Evolutionary conservation across 2,797 vertebrate species (phyloP), one percentile per base, ranked within the genome.

Genomic region (Bryconaethiops microstoma): DNA sequence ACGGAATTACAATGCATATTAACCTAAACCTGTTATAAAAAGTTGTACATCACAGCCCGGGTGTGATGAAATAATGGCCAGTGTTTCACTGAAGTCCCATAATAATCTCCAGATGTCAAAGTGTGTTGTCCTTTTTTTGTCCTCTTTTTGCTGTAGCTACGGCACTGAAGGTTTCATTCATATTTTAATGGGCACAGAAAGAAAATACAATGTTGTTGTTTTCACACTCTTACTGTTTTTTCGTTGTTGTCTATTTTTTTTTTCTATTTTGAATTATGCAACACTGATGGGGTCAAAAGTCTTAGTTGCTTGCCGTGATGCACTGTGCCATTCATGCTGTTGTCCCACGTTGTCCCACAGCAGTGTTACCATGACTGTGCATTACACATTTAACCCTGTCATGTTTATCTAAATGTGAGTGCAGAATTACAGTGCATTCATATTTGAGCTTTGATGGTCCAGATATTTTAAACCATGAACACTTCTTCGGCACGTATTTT

Each of bases 171-270:
- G 55, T 62, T 75, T 79, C 81, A 87, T 84, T 85, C 19, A 80
- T 79, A 88, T 69, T 75, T 84, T 87, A 78, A 87, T 87, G 83
- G 88, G 23, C 21, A 70, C 42, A 25, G n/a, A 55, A 54, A 77
- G 42, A 7, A 42, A 40, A 55, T 29, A 17, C 29, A 59, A 70
- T 16, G 29, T 2, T 7, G 17, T 63, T 29, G 17, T 25, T 74
- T 7, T 35, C 35, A 35, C 35, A 35, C 5, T 54, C 35, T 45
- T 10, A 69, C 5, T 35, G 35, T 2, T 45, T 19, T 14, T 45
- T 17, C 12, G 13, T 35, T 35, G 35, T 3, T 35, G 35, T 5
- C 35, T 2, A 70, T 7, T 70, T 23, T 71, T 7, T 70, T 23
- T 71, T 48, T 91, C 86, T 82, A 77, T 65, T 86, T 40, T 42